Evolutionary conservation across 1,140 invertebrate species (phyloP).

Genomic region (Drosophila repleta): DNA sequence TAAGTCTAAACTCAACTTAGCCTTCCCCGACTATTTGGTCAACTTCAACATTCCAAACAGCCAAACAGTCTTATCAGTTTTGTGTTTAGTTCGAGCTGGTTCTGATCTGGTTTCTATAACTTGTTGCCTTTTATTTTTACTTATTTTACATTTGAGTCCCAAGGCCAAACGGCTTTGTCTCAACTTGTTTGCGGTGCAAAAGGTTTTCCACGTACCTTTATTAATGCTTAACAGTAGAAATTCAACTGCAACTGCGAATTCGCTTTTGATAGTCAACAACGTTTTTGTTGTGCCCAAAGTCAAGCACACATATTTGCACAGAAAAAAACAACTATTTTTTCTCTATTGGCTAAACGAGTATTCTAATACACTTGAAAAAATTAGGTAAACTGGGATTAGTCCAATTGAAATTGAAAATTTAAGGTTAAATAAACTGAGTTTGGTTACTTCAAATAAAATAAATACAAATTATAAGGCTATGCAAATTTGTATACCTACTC

Average conservation of each 20-base stretch:
- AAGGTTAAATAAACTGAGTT: neutral
- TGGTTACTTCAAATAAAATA: no score
- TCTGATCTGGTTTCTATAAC: conserved; percentile 28
- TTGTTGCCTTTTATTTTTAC: conserved; percentile 2
- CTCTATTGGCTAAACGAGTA: conserved; percentile 4
- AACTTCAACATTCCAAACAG: neutral
- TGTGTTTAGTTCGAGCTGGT: conserved; percentile 2
- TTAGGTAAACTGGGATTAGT: neutral
- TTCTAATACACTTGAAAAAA: conserved; percentile 11
- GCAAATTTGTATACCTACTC: no score
- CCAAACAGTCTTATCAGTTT: conserved; percentile 21
- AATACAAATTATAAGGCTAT: no score
- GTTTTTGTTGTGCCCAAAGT: neutral
- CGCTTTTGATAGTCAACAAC: neutral
- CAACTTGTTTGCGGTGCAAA: conserved; percentile 26
- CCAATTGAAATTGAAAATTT: neutral
- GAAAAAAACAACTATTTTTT: conserved; percentile 3
- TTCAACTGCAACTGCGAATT: conserved; percentile 10
- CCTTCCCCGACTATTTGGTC: conserved; percentile 19
- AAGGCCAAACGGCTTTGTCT: conserved; percentile 39
- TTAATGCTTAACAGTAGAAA: conserved; percentile 13
- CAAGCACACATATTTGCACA: conserved; percentile 4
- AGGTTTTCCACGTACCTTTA: conserved; percentile 11
- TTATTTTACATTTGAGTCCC: conserved; percentile 6
- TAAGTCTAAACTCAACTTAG: neutral